Evolutionary conservation across 2,888 invertebrate genomes (phyloP).

Genomic region (Harmothoe impar): DNA sequence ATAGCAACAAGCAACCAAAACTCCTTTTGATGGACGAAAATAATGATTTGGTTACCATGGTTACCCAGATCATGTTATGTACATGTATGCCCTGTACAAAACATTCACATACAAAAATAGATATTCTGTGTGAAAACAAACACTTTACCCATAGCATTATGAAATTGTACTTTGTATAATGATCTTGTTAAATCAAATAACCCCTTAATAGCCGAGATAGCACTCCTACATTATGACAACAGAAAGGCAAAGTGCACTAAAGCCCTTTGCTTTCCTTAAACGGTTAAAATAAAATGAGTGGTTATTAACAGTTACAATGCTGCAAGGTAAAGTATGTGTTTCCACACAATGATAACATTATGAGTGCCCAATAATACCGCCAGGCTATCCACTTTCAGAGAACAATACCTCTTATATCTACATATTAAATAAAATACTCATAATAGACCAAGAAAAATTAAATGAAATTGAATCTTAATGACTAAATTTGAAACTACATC

Average conservation of each 20-base stretch:
- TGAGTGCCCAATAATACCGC: background rate
- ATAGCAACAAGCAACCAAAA: background rate
- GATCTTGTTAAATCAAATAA: background rate
- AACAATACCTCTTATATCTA: background rate
- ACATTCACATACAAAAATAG: background rate
- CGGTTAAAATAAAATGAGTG: background rate
- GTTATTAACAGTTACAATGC: background rate
- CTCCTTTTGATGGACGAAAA: constrained; percentile 3
- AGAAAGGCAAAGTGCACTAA: no score
- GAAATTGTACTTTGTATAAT: background rate
- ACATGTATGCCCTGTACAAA: constrained; percentile 9
- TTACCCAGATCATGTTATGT: background rate
- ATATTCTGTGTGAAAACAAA: background rate
- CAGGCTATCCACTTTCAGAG: constrained; percentile 15
- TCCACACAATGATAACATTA: constrained; percentile 17
- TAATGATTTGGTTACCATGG: constrained; percentile 26
- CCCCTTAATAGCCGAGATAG: background rate
- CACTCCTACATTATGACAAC: background rate
- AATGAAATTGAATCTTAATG: background rate
- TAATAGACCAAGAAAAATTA: background rate
- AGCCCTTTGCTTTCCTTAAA: background rate
- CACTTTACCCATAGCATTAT: background rate
- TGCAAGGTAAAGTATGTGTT: background rate
- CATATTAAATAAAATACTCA: background rate
- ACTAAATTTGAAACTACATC: background rate